Evolutionary conservation across 2,888 invertebrate genomes (phyloP).

Genomic region (Eupithecia centaureata): DNA sequence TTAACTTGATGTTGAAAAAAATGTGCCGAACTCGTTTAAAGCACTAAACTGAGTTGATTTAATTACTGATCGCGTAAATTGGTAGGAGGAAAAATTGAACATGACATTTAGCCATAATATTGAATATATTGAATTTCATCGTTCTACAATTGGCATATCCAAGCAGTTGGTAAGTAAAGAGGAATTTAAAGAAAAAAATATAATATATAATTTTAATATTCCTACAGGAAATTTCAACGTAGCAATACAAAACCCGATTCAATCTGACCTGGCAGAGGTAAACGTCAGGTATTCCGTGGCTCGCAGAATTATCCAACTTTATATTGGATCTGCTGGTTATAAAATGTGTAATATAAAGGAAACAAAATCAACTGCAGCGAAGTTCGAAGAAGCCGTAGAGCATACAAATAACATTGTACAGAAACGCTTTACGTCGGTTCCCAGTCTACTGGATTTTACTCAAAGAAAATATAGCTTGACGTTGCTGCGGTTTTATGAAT

Average conservation of each 20-base stretch:
- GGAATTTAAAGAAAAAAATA: background rate
- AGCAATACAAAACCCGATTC: background rate
- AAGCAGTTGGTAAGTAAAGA: background rate
- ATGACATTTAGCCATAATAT: no score
- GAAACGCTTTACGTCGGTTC: slow-evolving; percentile 46
- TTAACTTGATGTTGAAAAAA: no score
- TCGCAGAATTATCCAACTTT: slow-evolving; percentile 32
- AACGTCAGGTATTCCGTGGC: slow-evolving; percentile 11
- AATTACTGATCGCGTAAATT: no score
- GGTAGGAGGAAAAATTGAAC: no score
- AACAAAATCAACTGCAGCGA: slow-evolving; percentile 42
- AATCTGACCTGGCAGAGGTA: slow-evolving; percentile 9
- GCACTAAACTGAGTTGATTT: no score
- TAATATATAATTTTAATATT: background rate
- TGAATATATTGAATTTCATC: no score
- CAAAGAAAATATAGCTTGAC: slow-evolving; percentile 44
- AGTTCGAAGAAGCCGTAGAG: slow-evolving; percentile 39
- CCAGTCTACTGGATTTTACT: slow-evolving; percentile 48
- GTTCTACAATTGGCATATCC: background rate
- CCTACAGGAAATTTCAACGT: background rate
- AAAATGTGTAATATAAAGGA: slow-evolving; percentile 39
- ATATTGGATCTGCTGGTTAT: slow-evolving; percentile 36
- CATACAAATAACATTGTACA: slow-evolving; percentile 41
- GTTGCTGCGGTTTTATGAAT: slow-evolving; percentile 21
- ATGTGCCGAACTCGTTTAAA: no score